phyloP scores from a whole-genome alignment of 2,888 invertebrate species.

The Tortrix viridana region DNA sequence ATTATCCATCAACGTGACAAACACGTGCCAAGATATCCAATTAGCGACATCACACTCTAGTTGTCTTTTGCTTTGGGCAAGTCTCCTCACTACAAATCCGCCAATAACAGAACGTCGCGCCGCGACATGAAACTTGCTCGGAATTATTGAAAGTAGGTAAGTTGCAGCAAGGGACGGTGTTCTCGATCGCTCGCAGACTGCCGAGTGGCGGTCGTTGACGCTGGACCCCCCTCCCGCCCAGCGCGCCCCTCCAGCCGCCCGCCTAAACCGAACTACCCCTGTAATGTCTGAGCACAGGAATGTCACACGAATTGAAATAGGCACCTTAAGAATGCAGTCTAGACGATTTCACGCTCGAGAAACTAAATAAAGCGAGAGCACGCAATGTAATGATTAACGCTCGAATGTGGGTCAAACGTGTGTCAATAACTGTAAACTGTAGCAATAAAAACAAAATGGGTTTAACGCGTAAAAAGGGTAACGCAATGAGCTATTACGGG shows the following conservation, averaged over 20 bases:
- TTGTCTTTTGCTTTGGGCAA: not conserved
- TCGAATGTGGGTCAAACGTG: constrained; percentile 31
- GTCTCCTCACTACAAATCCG: not conserved
- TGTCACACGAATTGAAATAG: constrained; percentile 50
- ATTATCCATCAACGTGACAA: constrained; percentile 61
- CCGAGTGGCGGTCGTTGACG: constrained; percentile 82
- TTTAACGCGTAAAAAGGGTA: constrained; percentile 36
- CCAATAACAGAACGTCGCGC: not conserved
- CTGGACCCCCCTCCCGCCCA: constrained; percentile 62
- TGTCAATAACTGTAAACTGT: constrained; percentile 23
- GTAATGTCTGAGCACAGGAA: constrained; percentile 45
- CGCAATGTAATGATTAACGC: constrained; percentile 48
- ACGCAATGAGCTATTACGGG: constrained; percentile 37
- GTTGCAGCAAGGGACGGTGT: constrained; percentile 64
- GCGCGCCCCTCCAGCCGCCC: constrained; percentile 76
- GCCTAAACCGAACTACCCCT: constrained; percentile 69
- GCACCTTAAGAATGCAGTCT: constrained; percentile 41
- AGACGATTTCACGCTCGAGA: not conserved
- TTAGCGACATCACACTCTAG: constrained; percentile 13
- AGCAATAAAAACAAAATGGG: constrained; percentile 30
- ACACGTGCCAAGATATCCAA: constrained; percentile 50
- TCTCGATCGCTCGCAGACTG: constrained; percentile 71
- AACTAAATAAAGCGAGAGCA: constrained; percentile 49
- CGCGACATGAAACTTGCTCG: constrained; percentile 18
- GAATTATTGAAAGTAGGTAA: constrained; percentile 53